Evolutionary conservation across 2,113 vertebrate species (phyloP).

Genomic region (Clarias batrachus): DNA sequence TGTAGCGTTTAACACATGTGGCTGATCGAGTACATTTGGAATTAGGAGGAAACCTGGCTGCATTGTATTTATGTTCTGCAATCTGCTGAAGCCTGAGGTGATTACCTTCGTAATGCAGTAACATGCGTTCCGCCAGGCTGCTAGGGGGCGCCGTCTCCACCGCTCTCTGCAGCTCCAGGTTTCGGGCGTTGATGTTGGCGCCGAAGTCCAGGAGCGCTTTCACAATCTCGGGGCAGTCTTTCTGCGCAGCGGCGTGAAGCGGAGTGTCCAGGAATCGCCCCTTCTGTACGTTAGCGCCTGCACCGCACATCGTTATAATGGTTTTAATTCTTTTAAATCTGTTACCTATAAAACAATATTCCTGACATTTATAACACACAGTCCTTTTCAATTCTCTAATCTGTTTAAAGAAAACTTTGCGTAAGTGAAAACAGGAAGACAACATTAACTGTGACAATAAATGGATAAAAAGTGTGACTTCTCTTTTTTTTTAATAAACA

Average conservation of each 20-base stretch:
- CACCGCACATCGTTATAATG: not conserved
- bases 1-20: not conserved
- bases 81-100: not conserved
- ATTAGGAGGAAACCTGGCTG: too few relatives aligned
- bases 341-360: not conserved
- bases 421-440: too few relatives aligned
- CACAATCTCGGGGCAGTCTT: conserved; percentile 75
- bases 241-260: conserved; percentile 81
- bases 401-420: not conserved
- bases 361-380: not conserved
- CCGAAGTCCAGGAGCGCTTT: conserved; percentile 83
- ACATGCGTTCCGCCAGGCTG: conserved; percentile 74
- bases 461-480: too few relatives aligned
- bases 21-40: too few relatives aligned
- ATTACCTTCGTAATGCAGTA: conserved; percentile 81
- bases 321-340: not conserved
- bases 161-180: conserved; percentile 78
- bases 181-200: conserved; percentile 82
- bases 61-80: not conserved
- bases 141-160: conserved; percentile 77
- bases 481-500: too few relatives aligned
- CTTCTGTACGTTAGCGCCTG: conserved; percentile 84
- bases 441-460: too few relatives aligned
- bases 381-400: not conserved
- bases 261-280: conserved; percentile 83